Conservation (phyloP, 2,888 invertebrate species). For the Exephanes ischioxanthus region DNA sequence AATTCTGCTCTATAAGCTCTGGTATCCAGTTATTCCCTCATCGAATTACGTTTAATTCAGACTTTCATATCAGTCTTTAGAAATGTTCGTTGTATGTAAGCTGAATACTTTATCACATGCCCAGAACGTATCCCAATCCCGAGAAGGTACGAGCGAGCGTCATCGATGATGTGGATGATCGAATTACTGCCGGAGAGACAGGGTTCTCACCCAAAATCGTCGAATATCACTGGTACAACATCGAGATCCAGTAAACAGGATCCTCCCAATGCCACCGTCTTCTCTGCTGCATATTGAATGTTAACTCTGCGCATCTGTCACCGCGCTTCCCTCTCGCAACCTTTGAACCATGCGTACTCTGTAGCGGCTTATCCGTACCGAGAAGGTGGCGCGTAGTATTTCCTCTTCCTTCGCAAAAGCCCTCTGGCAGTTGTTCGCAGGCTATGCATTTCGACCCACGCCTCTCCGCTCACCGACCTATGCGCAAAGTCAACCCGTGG, state of each 20-base stretch:
- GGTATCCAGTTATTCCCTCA: constrained; percentile 5
- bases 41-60: neutral
- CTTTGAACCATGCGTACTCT: neutral
- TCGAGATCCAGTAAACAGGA: constrained; percentile 29
- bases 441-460: constrained; percentile 40
- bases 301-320: constrained; percentile 57
- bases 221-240: neutral
- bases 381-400: constrained; percentile 26
- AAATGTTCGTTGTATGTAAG: too few relatives aligned
- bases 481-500: neutral
- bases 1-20: too few relatives aligned
- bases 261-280: constrained; percentile 1
- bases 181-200: too few relatives aligned
- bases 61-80: neutral
- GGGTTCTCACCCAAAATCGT: neutral
- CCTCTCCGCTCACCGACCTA: neutral
- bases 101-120: too few relatives aligned
- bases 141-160: too few relatives aligned
- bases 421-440: constrained; percentile 53
- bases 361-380: neutral
- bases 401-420: constrained; percentile 36
- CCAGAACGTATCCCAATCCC: too few relatives aligned
- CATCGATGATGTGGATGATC: too few relatives aligned
- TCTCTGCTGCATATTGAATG: constrained; percentile 26
- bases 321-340: constrained; percentile 35